phyloP scores from a whole-genome alignment of 2,797 vertebrate species.

The Poecilia gillii region DNA sequence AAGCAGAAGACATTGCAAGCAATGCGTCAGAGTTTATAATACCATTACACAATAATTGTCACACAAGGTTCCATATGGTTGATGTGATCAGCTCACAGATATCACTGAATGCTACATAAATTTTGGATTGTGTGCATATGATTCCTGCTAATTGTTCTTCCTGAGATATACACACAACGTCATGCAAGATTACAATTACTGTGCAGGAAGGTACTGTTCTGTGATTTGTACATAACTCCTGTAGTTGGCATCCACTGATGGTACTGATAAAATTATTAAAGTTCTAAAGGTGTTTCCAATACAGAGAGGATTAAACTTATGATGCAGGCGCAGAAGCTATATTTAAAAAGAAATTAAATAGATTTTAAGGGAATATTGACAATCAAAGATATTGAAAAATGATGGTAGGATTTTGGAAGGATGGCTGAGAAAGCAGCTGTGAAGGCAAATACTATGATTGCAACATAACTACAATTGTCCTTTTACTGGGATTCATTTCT shows the following conservation, averaged over 20 bases:
- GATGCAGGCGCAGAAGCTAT: not conserved
- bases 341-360: not conserved
- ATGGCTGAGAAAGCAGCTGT: not conserved
- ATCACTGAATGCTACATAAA: not conserved
- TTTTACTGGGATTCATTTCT: not conserved
- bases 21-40: not conserved
- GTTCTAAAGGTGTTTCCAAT: not conserved
- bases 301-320: not conserved
- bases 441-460: not conserved
- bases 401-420: not conserved
- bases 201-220: not conserved
- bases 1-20: not conserved
- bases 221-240: not conserved
- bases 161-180: not conserved
- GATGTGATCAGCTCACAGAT: not conserved
- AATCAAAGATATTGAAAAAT: not conserved
- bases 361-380: not conserved
- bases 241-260: not conserved
- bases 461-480: not conserved
- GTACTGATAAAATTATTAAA: not conserved
- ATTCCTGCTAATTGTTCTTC: not conserved
- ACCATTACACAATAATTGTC: not conserved
- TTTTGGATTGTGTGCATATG: not conserved
- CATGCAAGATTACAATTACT: not conserved
- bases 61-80: not conserved